A percentile compares a stretch with the other conserved stretches of the same genome.
These are phyloP conservation scores for Drosophila busckii DNA, from an alignment of 1,140 invertebrate species.

Conservation along the genomic window DNA sequence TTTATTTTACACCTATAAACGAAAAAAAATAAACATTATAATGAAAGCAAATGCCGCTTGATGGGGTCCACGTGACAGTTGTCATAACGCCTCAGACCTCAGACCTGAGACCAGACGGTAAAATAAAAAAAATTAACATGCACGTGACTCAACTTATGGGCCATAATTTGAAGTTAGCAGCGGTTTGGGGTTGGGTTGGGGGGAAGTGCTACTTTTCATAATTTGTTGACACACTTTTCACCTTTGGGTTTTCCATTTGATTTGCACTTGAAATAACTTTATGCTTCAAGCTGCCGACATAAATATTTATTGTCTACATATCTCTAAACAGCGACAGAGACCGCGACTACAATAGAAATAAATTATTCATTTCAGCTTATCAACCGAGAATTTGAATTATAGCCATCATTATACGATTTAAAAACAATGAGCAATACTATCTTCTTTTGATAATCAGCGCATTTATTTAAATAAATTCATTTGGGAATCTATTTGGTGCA, in stretches of 20 bases:
- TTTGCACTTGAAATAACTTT: slow-evolving; percentile 8
- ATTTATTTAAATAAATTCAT: no score
- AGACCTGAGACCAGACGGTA: slow-evolving; percentile 18
- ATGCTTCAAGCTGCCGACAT: not conserved
- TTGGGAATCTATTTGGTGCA: no score
- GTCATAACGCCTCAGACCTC: slow-evolving; percentile 40
- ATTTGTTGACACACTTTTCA: slow-evolving; percentile 36
- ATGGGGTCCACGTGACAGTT: slow-evolving; percentile 56
- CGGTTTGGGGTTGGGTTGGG: not conserved
- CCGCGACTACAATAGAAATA: no score
- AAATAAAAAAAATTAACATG: slow-evolving; percentile 24
- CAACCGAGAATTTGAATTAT: no score
- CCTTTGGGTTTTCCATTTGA: slow-evolving; percentile 7
- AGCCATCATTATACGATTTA: no score
- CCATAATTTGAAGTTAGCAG: slow-evolving; percentile 7
- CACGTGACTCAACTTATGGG: slow-evolving; percentile 32
- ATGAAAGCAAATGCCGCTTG: slow-evolving; percentile 24
- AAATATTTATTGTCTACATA: slow-evolving; percentile 16
- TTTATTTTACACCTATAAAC: slow-evolving; percentile 57
- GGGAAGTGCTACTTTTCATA: slow-evolving; percentile 15
- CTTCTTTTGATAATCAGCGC: no score
- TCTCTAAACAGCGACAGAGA: not conserved
- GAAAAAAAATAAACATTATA: not conserved
- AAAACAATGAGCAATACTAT: no score
- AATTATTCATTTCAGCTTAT: no score